Percentiles rank a stretch among this genome's conserved stretches.
These are phyloP conservation scores for Eupithecia subumbrata DNA, from an alignment of 2,888 invertebrate genomes.

Conservation along the genomic window DNA sequence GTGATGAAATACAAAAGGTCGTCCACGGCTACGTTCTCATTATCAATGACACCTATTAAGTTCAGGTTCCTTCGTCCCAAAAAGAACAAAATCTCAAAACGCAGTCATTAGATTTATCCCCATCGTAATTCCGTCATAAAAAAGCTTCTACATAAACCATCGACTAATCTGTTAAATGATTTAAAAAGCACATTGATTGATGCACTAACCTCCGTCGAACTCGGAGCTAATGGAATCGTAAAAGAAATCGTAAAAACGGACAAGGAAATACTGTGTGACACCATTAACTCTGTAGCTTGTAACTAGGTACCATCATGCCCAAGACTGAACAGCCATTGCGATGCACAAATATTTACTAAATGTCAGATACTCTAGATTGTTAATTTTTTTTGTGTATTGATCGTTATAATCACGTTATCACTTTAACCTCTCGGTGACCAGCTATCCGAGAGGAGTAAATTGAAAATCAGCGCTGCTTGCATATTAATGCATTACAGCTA, in stretches of 20 bases:
- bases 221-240: conserved; percentile 35
- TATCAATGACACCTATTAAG: background rate
- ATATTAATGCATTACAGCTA: no score
- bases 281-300: background rate
- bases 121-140: conserved; percentile 7
- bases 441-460: no score
- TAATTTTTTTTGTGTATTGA: no score
- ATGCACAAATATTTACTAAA: no score
- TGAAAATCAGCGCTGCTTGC: no score
- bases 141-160: conserved; percentile 8
- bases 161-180: conserved; percentile 12
- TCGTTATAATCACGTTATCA: no score
- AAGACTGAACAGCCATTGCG: background rate
- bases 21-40: background rate
- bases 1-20: background rate
- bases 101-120: conserved; percentile 4
- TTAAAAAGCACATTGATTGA: conserved; percentile 5
- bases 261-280: conserved; percentile 37
- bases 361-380: no score
- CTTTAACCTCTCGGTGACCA: no score
- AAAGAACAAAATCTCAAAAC: conserved; percentile 1
- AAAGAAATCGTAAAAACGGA: conserved; percentile 38
- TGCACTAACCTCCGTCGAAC: background rate
- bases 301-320: background rate
- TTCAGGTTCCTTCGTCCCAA: background rate